Evolutionary conservation across 2,888 invertebrate species (phyloP), one percentile per base, ranked within the genome.

Genomic region (Polydrusus pterygomalis): DNA sequence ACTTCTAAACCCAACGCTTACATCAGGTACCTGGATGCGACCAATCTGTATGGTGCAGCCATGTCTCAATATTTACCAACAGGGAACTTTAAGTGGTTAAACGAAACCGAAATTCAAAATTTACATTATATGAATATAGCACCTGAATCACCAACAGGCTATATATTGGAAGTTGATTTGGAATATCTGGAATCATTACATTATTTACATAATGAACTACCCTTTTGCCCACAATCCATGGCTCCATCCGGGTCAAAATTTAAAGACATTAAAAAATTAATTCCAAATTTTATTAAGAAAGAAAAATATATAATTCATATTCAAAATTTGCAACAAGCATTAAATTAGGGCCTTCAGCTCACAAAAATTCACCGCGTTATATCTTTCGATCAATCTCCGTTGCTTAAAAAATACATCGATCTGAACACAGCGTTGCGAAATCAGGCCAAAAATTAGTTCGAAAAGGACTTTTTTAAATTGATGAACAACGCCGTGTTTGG

Each of bases 321-420:
- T n/a, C n/a, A n/a, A n/a, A n/a, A n/a, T n/a, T n/a, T n/a, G n/a
- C n/a, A n/a, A n/a, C n/a, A n/a, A n/a, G n/a, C n/a, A n/a, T n/a
- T n/a, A n/a, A 40, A 40, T 2, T 13, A 40, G 5, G 70, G 70
- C n/a, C 13, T 49, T 15, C 34, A 62, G 13, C 18, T 63, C 40
- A 43, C 45, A 2, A 64, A 64, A 15, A 45, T 64, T 18, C 64
- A 64, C 18, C 9, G 64, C 9, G 25, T 64, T 17, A n/a, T 64
- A n/a, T 9, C 3, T 6, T 64, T 64, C 15, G 17, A 5, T 1
- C 64, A 64, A 25, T 64, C 20, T 9, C 18, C 43, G 3, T 64
- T 43, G 45, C 25, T 64, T 11, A 17, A 64, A 34, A 2, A 17
- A 2, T 64, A 64, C 40, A 45, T 64, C 25, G 43, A 64, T 11